Evolutionary conservation across 2,113 vertebrate species (phyloP).

Genomic region (Caloenas nicobarica): DNA sequence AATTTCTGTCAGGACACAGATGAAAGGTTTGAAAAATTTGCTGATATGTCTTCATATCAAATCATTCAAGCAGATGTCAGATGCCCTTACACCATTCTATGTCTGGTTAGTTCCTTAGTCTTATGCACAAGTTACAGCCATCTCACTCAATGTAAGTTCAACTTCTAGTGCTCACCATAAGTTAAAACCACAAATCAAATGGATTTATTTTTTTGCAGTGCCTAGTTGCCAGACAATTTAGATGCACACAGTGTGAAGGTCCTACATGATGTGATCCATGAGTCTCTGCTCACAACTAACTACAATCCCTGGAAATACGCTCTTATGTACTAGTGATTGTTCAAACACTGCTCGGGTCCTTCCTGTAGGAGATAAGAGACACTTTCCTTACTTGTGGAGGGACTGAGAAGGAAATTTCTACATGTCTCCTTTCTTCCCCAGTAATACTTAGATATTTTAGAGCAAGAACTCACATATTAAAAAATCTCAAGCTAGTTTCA

Average conservation of each 20-base stretch:
- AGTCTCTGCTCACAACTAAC: background rate
- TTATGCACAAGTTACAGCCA: background rate
- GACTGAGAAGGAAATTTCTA: background rate
- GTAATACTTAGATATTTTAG: background rate
- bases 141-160: background rate
- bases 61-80: background rate
- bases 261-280: background rate
- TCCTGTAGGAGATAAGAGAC: background rate
- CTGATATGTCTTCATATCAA: background rate
- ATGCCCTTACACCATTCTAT: background rate
- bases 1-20: background rate
- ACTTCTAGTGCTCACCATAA: background rate
- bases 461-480: background rate
- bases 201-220: background rate
- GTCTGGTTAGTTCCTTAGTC: background rate
- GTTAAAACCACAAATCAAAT: background rate
- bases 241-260: background rate
- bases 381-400: background rate
- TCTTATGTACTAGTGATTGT: background rate
- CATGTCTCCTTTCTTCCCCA: background rate
- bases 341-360: background rate
- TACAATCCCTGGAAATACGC: background rate
- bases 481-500: background rate
- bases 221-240: background rate
- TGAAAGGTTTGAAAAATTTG: background rate